Evolutionary conservation across 1,140 invertebrate species (phyloP).

Genomic region (Drosophila jambulina): DNA sequence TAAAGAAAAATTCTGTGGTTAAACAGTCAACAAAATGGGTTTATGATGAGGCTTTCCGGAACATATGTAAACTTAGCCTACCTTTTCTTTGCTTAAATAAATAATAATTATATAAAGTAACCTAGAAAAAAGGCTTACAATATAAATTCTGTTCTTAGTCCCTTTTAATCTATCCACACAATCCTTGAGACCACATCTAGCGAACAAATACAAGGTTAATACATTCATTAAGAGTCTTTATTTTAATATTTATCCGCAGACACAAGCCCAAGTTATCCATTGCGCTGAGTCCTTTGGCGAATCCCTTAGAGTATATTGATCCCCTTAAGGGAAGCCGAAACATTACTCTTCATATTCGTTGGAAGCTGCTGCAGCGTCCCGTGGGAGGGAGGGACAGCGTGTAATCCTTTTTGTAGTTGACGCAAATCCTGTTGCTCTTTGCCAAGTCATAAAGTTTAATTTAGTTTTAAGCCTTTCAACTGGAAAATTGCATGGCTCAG

Average conservation of each 20-base stretch:
- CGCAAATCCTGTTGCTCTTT: slow-evolving; percentile 75
- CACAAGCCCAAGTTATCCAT: background rate
- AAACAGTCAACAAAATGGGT: no score
- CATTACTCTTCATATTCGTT: slow-evolving; percentile 74
- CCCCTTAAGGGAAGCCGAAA: slow-evolving; percentile 46
- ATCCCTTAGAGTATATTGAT: slow-evolving; percentile 41
- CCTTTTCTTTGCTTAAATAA: background rate
- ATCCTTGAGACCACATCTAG: background rate
- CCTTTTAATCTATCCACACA: background rate
- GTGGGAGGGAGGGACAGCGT: slow-evolving; percentile 29
- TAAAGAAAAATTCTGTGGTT: no score
- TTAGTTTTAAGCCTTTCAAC: slow-evolving; percentile 84
- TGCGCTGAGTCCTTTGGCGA: slow-evolving; percentile 3
- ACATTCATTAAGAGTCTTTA: background rate
- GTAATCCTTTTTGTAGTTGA: slow-evolving; percentile 81
- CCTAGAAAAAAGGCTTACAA: rapidly evolving
- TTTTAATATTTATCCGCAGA: slow-evolving; percentile 8
- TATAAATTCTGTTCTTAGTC: no score
- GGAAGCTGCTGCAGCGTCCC: slow-evolving; percentile 15
- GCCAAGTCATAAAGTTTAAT: slow-evolving; percentile 83
- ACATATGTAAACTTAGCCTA: no score
- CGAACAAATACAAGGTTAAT: background rate
- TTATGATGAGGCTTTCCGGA: no score
- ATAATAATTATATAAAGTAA: background rate
- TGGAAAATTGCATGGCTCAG: slow-evolving; percentile 77